Evolutionary conservation across 2,888 invertebrate species (phyloP), one percentile per base, ranked within the genome.

Genomic region (Brachyopa scutellaris): DNA sequence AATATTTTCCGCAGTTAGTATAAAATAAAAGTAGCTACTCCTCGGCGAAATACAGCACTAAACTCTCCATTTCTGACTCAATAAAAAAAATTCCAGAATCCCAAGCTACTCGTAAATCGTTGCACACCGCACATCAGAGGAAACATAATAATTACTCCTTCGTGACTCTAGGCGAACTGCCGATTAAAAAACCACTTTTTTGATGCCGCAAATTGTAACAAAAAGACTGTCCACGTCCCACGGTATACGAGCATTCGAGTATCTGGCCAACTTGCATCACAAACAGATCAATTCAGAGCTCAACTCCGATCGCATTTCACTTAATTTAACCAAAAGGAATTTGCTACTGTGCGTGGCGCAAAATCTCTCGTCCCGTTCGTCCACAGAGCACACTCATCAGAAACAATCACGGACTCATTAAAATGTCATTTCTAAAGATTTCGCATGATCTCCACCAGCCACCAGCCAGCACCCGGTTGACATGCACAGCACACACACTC

Each of bases 361-460:
- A 59, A 62, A n/a, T n/a, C n/a, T n/a, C n/a, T n/a, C n/a, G n/a
- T n/a, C n/a, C n/a, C n/a, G 23, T 19, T 23, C n/a, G 38, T 1
- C 40, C 17, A 26, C 53, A 13, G 45, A 13, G 26, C 53, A 21
- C 38, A 36, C 1, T 19, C 33, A 8, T 23, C 47, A 36, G n/a
- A 40, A 74, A 67, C 69, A 80, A 76, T 80, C 77, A 70, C 40
- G 59, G 70, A 61, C 59, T 66, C 82, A 82, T 82, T 82, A 82
- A 11, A 82, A 82, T 77, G 77, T 72, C 64, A 77, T 82, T 82
- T 76, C 64, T n/a, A 61, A 36, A 70, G 76, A 70, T 76, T 82
- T 82, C 51, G 74, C 80, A 80, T 80, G 74, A 74, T 74, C 45
- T 45, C 15, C 38, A 15, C 23, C 6, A 8, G 29, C 31, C 42